phyloP scores from a whole-genome alignment of 2,113 vertebrate genomes.

The Myrmophylax atrothorax region DNA sequence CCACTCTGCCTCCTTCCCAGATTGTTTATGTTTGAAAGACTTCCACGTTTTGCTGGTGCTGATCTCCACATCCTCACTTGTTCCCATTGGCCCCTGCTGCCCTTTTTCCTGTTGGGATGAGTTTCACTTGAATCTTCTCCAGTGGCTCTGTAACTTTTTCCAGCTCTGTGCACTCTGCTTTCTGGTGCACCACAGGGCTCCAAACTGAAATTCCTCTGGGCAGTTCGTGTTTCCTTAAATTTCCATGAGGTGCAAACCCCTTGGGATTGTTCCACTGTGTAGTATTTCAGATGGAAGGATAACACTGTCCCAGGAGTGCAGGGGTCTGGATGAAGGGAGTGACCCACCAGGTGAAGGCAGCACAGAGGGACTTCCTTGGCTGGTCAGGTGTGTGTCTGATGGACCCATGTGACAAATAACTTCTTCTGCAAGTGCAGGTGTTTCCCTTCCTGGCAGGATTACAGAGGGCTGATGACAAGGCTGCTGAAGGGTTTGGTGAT shows the following conservation, averaged over 20 bases:
- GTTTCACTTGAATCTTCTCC: constrained; percentile 40
- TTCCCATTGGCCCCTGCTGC: neutral
- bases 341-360: neutral
- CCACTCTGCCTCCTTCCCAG: neutral
- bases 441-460: neutral
- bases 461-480: neutral
- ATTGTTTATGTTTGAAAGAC: constrained; percentile 21
- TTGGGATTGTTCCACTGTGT: neutral
- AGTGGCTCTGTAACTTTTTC: constrained; percentile 18
- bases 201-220: constrained; percentile 4
- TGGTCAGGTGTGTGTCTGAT: neutral
- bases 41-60: constrained; percentile 13
- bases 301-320: neutral
- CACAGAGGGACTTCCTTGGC: neutral
- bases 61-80: constrained; percentile 48
- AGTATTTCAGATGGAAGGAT: neutral
- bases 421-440: neutral
- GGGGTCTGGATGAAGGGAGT: neutral
- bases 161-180: constrained; percentile 1
- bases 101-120: constrained; percentile 11
- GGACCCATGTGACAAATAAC: neutral
- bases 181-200: constrained; percentile 13
- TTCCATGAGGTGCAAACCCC: constrained; percentile 3
- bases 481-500: neutral
- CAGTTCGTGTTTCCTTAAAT: constrained; percentile 15